Conservation (phyloP, 2,888 invertebrate species). For the Ceratothoa steindachneri region DNA sequence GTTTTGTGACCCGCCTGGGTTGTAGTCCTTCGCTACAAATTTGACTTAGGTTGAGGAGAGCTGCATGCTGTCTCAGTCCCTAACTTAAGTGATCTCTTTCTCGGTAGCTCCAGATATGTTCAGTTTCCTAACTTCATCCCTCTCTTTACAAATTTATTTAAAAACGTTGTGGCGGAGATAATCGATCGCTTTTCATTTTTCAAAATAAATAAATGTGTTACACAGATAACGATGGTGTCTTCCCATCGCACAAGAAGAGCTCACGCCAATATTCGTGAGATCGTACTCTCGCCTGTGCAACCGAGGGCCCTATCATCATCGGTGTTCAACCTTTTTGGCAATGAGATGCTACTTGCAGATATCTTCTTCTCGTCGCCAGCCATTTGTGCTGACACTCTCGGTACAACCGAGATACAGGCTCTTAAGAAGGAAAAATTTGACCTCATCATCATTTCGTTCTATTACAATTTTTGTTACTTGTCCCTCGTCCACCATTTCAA, state of each 20-base stretch:
- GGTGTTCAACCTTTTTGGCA: not conserved
- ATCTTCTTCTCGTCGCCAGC: not conserved
- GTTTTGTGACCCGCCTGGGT: too few species aligned
- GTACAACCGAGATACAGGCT: not conserved
- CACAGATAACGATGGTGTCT: not conserved
- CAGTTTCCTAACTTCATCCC: too few species aligned
- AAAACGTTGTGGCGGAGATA: too few species aligned
- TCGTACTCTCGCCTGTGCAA: not conserved
- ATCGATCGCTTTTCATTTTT: too few species aligned
- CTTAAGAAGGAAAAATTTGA: slow-evolving; percentile 5
- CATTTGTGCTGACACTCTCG: not conserved
- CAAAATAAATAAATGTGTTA: too few species aligned
- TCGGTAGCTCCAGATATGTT: too few species aligned
- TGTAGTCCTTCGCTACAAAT: too few species aligned
- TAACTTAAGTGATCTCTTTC: too few species aligned
- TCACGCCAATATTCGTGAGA: not conserved
- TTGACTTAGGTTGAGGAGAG: too few species aligned
- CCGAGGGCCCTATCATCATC: not conserved
- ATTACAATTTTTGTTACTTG: not conserved
- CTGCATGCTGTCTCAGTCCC: too few species aligned
- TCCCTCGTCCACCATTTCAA: not conserved
- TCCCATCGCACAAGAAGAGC: not conserved
- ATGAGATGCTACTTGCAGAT: not conserved
- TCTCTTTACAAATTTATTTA: too few species aligned
- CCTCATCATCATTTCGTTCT: not conserved